Percentiles rank a stretch among this genome's conserved stretches.
These are phyloP conservation scores for Antheraea pernyi DNA, from an alignment of 1,140 invertebrate genomes.

Conservation along the genomic window DNA sequence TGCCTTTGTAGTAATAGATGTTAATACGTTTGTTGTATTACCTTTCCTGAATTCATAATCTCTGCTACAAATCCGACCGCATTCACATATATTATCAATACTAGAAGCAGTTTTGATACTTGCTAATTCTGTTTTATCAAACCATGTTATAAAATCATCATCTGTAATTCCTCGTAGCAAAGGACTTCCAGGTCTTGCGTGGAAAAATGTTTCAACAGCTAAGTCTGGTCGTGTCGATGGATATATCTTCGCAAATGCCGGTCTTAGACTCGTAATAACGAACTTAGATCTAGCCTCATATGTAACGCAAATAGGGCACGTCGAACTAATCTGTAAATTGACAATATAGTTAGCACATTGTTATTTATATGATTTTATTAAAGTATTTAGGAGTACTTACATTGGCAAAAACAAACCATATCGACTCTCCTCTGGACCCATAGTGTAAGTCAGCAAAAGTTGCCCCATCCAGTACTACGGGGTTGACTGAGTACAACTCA, in stretches of 20 bases:
- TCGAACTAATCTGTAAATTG: conserved; percentile 72
- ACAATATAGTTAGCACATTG: not conserved
- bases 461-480: conserved; percentile 73
- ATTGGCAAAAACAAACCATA: conserved; percentile 84
- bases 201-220: conserved; percentile 82
- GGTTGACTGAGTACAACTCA: conserved; percentile 76
- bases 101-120: conserved; percentile 61
- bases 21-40: conserved; percentile 26
- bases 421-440: conserved; percentile 79
- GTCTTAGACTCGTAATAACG: conserved; percentile 80
- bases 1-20: conserved; percentile 12
- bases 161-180: conserved; percentile 80
- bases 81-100: conserved; percentile 76
- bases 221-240: conserved; percentile 80
- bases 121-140: conserved; percentile 78
- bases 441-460: conserved; percentile 80
- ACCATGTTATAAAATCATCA: conserved; percentile 84
- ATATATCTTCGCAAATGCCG: conserved; percentile 82
- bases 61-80: conserved; percentile 71
- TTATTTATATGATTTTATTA: not conserved
- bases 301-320: conserved; percentile 81
- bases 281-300: conserved; percentile 80
- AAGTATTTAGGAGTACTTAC: conserved; percentile 59
- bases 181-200: conserved; percentile 78
- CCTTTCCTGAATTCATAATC: conserved; percentile 67